These are phyloP conservation scores for Dicycla oo DNA, from an alignment of 2,888 invertebrate species.

Conservation along the genomic window DNA sequence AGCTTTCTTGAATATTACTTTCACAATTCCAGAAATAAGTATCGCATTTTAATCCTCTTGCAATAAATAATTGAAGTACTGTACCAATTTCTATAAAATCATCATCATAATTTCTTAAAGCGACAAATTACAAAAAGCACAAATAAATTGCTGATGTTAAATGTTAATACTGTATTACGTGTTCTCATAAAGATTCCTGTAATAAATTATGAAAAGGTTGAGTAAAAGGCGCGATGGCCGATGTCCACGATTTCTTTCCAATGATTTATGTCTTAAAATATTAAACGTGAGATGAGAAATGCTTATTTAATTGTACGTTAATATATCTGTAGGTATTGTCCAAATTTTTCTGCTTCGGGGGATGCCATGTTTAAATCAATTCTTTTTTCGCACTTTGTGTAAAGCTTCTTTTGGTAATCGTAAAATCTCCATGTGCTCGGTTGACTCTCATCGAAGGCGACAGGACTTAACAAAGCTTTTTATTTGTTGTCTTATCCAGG, in stretches of 20 bases:
- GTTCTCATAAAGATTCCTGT: slow-evolving; percentile 35
- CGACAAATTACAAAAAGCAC: slow-evolving; percentile 37
- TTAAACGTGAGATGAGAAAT: slow-evolving; percentile 57
- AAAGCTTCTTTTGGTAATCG: slow-evolving; percentile 17
- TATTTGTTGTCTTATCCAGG: neutral
- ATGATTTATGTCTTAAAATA: slow-evolving; percentile 63
- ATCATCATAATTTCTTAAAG: slow-evolving; percentile 21
- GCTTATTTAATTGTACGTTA: slow-evolving; percentile 61
- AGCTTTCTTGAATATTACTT: neutral
- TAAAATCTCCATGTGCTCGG: slow-evolving; percentile 18
- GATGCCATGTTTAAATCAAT: slow-evolving; percentile 34
- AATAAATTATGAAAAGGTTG: slow-evolving; percentile 60
- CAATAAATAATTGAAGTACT: slow-evolving; percentile 6
- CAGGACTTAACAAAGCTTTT: neutral
- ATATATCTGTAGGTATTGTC: slow-evolving; percentile 43
- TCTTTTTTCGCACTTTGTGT: slow-evolving; percentile 21
- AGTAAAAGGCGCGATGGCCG: slow-evolving; percentile 29
- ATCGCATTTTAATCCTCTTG: neutral
- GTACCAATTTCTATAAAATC: slow-evolving; percentile 33
- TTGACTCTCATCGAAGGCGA: slow-evolving; percentile 7
- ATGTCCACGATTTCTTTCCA: slow-evolving; percentile 49
- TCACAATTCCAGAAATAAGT: neutral
- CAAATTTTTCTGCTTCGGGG: slow-evolving; percentile 36
- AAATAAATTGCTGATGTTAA: slow-evolving; percentile 58
- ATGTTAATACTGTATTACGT: slow-evolving; percentile 55